Percentiles rank a stretch among this genome's conserved stretches.
phyloP scores from a whole-genome alignment of 1,140 invertebrate genomes.

The Scaptomyza montana region DNA sequence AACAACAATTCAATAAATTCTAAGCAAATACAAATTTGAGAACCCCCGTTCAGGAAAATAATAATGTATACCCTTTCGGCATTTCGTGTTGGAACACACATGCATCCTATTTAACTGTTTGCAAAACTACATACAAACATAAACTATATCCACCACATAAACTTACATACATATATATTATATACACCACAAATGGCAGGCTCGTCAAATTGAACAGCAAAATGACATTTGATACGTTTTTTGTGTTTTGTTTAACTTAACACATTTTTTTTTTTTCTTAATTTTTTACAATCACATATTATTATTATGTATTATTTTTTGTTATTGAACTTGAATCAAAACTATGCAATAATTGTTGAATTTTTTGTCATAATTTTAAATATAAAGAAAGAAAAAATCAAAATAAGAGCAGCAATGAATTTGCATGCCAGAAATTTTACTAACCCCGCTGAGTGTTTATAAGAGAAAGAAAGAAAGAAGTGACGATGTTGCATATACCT shows the following conservation, averaged over 20 bases:
- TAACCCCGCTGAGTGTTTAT: conserved; percentile 41
- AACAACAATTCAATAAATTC: conserved; percentile 50
- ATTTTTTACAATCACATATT: conserved; percentile 51
- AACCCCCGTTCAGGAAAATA: too few relatives aligned
- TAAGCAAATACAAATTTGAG: conserved; percentile 24
- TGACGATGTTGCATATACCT: background rate
- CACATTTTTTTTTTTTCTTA: conserved; percentile 47
- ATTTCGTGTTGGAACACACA: conserved; percentile 58
- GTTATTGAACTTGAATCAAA: conserved; percentile 69
- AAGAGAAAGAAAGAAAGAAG: background rate
- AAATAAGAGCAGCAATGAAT: conserved; percentile 22
- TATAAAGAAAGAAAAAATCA: conserved; percentile 13
- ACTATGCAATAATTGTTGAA: conserved; percentile 78
- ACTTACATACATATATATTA: conserved; percentile 11
- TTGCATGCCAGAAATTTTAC: conserved; percentile 30
- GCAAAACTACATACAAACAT: conserved; percentile 25
- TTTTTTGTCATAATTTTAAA: conserved; percentile 72
- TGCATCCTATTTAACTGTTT: conserved; percentile 25
- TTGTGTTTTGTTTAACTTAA: conserved; percentile 60
- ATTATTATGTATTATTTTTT: conserved; percentile 76
- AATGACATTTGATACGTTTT: conserved; percentile 66
- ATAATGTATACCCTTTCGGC: conserved; percentile 40
- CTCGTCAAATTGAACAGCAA: conserved; percentile 65
- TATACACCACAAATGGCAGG: conserved; percentile 61
- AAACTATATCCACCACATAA: conserved; percentile 11